Percentiles rank a stretch among this genome's conserved stretches.
Conservation (phyloP, 2,888 invertebrate species). For the Melieria crassipennis region DNA sequence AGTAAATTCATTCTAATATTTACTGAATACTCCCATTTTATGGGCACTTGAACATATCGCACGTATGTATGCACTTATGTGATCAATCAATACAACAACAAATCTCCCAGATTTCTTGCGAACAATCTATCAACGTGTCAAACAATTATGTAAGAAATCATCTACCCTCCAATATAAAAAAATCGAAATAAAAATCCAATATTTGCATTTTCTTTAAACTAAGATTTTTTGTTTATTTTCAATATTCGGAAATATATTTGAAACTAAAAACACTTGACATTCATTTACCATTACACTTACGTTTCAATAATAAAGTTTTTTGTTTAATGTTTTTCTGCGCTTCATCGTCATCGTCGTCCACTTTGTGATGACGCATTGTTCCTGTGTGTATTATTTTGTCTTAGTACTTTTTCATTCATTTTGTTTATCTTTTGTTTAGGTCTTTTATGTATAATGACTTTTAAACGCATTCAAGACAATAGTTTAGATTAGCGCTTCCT, state of each 20-base stretch:
- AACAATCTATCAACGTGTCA: no score
- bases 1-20: no score
- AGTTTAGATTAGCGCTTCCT: conserved; percentile 15
- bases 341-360: conserved; percentile 10
- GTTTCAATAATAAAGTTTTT: no score
- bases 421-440: conserved; percentile 37
- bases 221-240: conserved; percentile 52
- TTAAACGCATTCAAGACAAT: conserved; percentile 32
- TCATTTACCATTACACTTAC: conserved; percentile 14
- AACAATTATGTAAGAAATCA: no score
- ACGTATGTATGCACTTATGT: no score
- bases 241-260: conserved; percentile 58
- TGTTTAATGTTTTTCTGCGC: no score
- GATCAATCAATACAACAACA: no score
- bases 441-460: conserved; percentile 33
- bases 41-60: no score
- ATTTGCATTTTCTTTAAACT: conserved; percentile 52
- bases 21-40: no score
- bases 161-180: background rate
- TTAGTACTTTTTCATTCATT: conserved; percentile 36
- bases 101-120: no score
- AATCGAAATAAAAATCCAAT: conserved; percentile 17
- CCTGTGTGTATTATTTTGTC: conserved; percentile 37
- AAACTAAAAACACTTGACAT: conserved; percentile 54
- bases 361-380: conserved; percentile 33